Evolutionary conservation across 1,140 invertebrate genomes (phyloP), one percentile per base, ranked within the genome.

Genomic region (Anadara kagoshimensis): DNA sequence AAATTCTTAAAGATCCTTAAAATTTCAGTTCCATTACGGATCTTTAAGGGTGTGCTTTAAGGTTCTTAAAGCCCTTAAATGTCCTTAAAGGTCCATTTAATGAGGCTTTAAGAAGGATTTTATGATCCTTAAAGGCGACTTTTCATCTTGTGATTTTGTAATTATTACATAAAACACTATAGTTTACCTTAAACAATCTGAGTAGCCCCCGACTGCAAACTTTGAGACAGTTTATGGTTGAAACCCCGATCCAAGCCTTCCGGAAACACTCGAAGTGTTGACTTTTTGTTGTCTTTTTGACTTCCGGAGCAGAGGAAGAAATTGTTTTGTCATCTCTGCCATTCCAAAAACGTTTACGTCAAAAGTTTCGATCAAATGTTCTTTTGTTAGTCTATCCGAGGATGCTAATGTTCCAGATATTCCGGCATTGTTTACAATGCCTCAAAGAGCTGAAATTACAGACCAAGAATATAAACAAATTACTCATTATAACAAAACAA

Each of bases 381-480:
- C 36, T 20, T 24, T 43, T 8, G 36, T 57, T 14, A 63, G 24
- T 20, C 47, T 63, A n/a, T 73, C 70, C 16, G 65, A 16, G 1
- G 53, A 51, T 8, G 64, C 64, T 10, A 63, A 29, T 10, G 36
- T 24, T 14, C 62, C 70, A 0, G 45, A 16, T 24, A 58, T 54
- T n/a, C 70, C 75, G 22, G 58, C 70, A 43, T 77, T 77, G 56
- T 77, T 77, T 5, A 77, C 70, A 18, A 77, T n/a, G 2, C 63
- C 75, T 69, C 75, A 77, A 2, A 77, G 44, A 29, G 69, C 69
- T 73, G 29, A 0, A 51, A 58, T 43, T 16, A 67, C 26, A 67
- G 7, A 36, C 2, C 29, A 36, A 36, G 29, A 36, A 36, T 36
- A 3, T 36, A n/a, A n/a, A 36, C 29, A 36, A 36, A 36, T 36